phyloP scores from a whole-genome alignment of 53 echinoderm and acorn worm genomes.

The Temnopleurus reevesii region DNA sequence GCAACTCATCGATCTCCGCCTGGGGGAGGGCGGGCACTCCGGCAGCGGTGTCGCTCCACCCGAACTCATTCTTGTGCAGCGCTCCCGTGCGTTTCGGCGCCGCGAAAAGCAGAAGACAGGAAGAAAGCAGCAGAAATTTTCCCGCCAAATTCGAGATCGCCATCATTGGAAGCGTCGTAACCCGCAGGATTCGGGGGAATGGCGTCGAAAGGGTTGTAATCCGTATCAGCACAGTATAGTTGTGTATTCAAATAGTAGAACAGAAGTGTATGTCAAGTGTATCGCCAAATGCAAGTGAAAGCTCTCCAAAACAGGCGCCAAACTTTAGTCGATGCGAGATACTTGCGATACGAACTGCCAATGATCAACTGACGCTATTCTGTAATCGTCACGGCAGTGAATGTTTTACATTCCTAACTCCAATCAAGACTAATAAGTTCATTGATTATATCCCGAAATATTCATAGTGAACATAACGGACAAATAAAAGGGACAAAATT shows the following conservation, averaged over 20 bases:
- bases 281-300: not conserved
- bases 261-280: not conserved
- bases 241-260: too few species aligned
- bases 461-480: too few species aligned
- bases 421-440: too few species aligned
- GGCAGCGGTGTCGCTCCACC: not conserved
- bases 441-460: too few species aligned
- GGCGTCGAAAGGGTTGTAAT: too few species aligned
- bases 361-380: not conserved
- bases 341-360: not conserved
- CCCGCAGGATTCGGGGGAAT: too few species aligned
- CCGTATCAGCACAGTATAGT: too few species aligned
- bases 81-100: not conserved
- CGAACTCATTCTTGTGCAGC: not conserved
- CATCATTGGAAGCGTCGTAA: not conserved
- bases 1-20: constrained; percentile 29
- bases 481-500: too few species aligned
- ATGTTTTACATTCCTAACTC: not conserved
- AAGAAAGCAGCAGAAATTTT: not conserved
- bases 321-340: not conserved
- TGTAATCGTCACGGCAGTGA: not conserved
- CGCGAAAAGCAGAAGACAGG: not conserved
- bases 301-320: not conserved
- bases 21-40: not conserved
- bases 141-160: constrained; percentile 1